Evolutionary conservation across 1,140 invertebrate species (phyloP).

Genomic region (Sycophaga agraensis): DNA sequence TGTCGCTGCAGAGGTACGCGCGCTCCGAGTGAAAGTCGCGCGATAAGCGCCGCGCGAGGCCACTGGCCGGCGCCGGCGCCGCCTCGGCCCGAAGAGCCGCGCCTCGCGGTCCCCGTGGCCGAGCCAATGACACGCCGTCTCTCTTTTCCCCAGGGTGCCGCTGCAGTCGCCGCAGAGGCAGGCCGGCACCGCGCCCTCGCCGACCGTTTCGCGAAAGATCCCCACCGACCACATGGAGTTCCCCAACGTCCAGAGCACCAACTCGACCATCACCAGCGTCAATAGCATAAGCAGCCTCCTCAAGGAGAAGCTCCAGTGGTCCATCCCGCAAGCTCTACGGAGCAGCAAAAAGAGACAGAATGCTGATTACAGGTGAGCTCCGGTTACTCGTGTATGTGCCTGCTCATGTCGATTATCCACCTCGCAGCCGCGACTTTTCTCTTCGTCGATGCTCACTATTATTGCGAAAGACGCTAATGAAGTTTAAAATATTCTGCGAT

Average conservation of each 20-base stretch:
- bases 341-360: conserved; percentile 52
- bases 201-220: conserved; percentile 15
- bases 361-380: conserved; percentile 51
- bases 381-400: too few species aligned
- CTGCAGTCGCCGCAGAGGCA: conserved; percentile 46
- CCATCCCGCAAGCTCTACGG: conserved; percentile 51
- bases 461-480: too few species aligned
- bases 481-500: too few species aligned
- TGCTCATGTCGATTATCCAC: too few species aligned
- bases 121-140: too few species aligned
- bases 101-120: too few species aligned
- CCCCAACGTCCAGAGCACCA: conserved; percentile 57
- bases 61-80: too few species aligned
- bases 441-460: conserved; percentile 3
- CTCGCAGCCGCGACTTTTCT: too few species aligned
- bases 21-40: too few species aligned
- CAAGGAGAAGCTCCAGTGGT: conserved; percentile 77
- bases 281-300: conserved; percentile 80
- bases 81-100: neutral
- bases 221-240: conserved; percentile 42
- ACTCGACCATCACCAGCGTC: conserved; percentile 77
- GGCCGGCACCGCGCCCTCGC: conserved; percentile 31
- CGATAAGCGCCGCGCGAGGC: too few species aligned
- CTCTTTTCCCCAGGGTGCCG: conserved; percentile 41
- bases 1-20: conserved; percentile 46